A percentile compares a stretch with the other conserved stretches of the same genome.
These are phyloP conservation scores for Fissipunctia ypsillon DNA, from an alignment of 2,888 invertebrate species.

Conservation along the genomic window DNA sequence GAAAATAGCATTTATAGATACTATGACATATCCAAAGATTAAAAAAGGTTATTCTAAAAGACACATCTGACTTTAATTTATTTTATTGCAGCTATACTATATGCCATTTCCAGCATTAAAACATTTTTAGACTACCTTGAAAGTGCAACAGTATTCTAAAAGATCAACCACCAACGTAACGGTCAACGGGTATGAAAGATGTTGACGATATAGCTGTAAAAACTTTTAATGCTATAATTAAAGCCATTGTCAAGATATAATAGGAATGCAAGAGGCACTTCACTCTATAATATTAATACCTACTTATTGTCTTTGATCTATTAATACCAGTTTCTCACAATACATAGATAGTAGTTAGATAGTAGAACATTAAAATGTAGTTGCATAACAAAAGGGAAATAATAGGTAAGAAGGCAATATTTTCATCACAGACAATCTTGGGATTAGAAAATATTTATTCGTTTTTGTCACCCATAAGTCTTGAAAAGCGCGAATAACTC, in stretches of 20 bases:
- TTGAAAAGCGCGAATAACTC: background rate
- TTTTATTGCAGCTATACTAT: background rate
- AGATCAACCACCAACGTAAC: slow-evolving; percentile 14
- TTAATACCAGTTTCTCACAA: slow-evolving; percentile 8
- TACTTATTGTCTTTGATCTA: slow-evolving; percentile 1
- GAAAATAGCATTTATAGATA: background rate
- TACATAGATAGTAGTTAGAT: background rate
- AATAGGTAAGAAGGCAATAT: background rate
- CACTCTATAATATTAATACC: slow-evolving; percentile 1
- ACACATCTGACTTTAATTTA: background rate
- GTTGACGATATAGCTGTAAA: slow-evolving; percentile 33
- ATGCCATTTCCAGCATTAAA: slow-evolving; percentile 4
- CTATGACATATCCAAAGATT: background rate
- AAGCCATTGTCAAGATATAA: slow-evolving; percentile 32
- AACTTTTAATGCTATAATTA: slow-evolving; percentile 18
- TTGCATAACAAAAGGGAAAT: background rate
- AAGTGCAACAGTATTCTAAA: slow-evolving; percentile 16
- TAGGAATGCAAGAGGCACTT: slow-evolving; percentile 16
- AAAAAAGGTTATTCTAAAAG: slow-evolving; percentile 13
- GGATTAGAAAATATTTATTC: background rate
- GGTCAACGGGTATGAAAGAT: slow-evolving; percentile 19
- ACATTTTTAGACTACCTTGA: slow-evolving; percentile 36
- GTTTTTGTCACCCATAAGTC: background rate
- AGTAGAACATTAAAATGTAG: background rate
- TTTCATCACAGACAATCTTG: background rate